Conservation (phyloP, 1,140 invertebrate genomes). For the Melanaphis sacchari region DNA sequence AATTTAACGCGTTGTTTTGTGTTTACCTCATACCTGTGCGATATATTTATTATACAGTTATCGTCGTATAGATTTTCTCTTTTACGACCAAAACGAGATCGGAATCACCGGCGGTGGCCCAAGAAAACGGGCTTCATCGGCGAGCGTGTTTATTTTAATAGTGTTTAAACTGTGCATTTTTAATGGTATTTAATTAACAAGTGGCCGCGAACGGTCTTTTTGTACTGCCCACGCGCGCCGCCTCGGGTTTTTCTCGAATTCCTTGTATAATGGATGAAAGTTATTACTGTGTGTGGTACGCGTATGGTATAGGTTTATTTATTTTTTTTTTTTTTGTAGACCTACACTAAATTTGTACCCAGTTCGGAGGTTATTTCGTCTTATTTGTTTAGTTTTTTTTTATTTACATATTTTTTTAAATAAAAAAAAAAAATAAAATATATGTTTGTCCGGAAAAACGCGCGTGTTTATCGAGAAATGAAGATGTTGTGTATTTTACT, state of each 20-base stretch:
- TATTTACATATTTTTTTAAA: background rate
- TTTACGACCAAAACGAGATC: constrained; percentile 43
- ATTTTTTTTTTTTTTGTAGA: constrained; percentile 16
- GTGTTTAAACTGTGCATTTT: background rate
- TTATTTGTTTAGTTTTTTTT: background rate
- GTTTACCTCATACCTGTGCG: background rate
- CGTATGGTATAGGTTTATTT: background rate
- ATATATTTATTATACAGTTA: background rate
- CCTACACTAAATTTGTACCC: background rate
- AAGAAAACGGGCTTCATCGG: background rate
- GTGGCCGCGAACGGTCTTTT: constrained; percentile 51
- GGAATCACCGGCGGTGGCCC: constrained; percentile 23
- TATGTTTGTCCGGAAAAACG: background rate
- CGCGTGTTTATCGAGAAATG: background rate
- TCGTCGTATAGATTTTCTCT: constrained; percentile 17
- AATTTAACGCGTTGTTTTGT: background rate
- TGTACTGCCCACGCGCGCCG: constrained; percentile 50
- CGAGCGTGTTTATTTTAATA: constrained; percentile 15
- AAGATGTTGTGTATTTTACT: constrained; percentile 23
- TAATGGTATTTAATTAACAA: constrained; percentile 57
- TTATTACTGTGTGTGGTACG: background rate
- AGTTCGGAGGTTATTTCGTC: background rate
- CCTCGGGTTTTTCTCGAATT: constrained; percentile 43
- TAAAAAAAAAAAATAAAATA: background rate
- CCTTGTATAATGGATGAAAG: constrained; percentile 28